Base-by-base conservation (phyloP, 2,113 vertebrate species). In the Rhabdornis inornatus region DNA sequence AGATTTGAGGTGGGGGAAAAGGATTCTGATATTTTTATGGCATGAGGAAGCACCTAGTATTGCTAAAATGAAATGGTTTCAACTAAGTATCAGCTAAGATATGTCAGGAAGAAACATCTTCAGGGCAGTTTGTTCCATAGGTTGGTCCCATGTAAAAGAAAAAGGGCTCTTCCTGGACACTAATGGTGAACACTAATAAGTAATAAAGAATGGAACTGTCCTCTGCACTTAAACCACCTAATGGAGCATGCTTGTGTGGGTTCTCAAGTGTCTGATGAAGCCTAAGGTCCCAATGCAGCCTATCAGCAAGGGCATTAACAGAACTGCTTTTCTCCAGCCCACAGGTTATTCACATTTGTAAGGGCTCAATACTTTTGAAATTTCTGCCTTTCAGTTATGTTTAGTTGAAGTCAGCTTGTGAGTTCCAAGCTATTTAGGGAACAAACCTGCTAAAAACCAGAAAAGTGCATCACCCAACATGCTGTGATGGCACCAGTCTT, bases 391-490 rank as follows among this genome's bases (percentile, higher is more conserved):
- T 80, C 50, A 31, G 9, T 33, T 81, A 40, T 1, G 1, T 74
- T 87, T 45, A 45, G 15, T 66, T 22, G 24, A 63, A 57, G 50
- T 5, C 10, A 20, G 10, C 55, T 53, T 68, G 7, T 55, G 76
- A 53, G 20, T 72, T 70, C 45, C 24, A 61, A 64, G 56, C 9
- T 15, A 57, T 25, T 30, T 39, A 28, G 25, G 49, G 63, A 80
- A 40, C 19, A 66, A 21, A 42, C 23, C 64, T 87, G 64, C 27
- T 44, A 8, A 28, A 21, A 35, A 30, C 44, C 40, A 45, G 6
- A 2, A 1, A 7, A 0, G 1, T 6, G 8, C 59, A 47, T 3
- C 15, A 17, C 6, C 9, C 42, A 61, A 1, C 7, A 3, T 5
- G 20, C 11, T n/a, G 20, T 0, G 3, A 13, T 21, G 55, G 66